Conservation (phyloP, 1,140 invertebrate species). For the Mesaphorura yosii region DNA sequence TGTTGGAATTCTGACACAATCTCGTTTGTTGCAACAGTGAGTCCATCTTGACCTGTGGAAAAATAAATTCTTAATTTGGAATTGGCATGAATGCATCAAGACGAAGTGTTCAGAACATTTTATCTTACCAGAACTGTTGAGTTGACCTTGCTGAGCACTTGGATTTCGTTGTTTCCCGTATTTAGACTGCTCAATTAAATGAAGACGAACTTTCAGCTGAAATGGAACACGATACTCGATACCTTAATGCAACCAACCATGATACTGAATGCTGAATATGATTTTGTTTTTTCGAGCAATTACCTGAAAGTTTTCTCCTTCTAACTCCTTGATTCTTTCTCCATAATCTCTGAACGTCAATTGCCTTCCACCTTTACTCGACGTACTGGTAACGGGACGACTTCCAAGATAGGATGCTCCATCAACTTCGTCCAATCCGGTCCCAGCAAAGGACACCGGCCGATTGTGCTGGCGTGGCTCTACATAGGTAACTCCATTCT, state of each 20-base stretch:
- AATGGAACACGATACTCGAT: neutral
- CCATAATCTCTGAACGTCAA: slow-evolving; percentile 24
- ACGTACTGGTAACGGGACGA: no score
- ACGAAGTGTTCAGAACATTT: no score
- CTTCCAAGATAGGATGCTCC: no score
- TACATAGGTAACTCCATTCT: no score
- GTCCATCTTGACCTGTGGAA: neutral
- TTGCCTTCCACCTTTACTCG: slow-evolving; percentile 7
- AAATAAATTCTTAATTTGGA: neutral
- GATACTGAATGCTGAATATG: no score
- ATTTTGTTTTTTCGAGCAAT: slow-evolving; percentile 18
- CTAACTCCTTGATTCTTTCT: slow-evolving; percentile 17
- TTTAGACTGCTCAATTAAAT: neutral
- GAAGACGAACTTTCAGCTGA: neutral
- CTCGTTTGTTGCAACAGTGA: neutral
- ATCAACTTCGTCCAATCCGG: no score
- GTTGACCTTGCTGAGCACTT: no score
- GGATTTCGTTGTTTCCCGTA: neutral
- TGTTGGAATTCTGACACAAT: neutral
- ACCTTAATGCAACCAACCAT: neutral
- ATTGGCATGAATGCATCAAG: no score
- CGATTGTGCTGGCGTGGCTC: no score
- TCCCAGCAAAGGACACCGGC: no score
- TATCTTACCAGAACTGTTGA: no score
- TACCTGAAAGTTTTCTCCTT: slow-evolving; percentile 26